Conservation (phyloP, 2,888 invertebrate species). For the Nymphalis polychloros region DNA sequence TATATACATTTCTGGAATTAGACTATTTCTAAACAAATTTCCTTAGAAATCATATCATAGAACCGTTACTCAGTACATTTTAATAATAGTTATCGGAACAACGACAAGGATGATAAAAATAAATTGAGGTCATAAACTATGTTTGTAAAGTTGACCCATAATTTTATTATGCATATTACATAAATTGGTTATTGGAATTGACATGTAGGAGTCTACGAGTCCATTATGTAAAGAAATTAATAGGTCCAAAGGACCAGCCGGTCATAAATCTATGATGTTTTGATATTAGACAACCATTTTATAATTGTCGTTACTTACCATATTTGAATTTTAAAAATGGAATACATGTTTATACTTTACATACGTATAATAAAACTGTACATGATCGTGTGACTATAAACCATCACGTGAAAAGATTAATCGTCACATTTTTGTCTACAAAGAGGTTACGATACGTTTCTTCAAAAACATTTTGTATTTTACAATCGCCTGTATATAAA, state of each 20-base stretch:
- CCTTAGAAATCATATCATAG: not conserved
- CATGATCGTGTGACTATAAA: constrained; percentile 12
- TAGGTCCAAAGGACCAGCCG: constrained; percentile 33
- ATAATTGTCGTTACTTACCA: constrained; percentile 26
- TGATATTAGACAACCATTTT: constrained; percentile 26
- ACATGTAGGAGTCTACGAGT: constrained; percentile 36
- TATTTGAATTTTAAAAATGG: not conserved
- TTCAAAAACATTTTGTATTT: no score
- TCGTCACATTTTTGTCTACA: not conserved
- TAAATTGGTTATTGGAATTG: constrained; percentile 30
- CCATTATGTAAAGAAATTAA: constrained; percentile 38
- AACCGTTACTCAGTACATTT: not conserved
- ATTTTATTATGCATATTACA: constrained; percentile 31
- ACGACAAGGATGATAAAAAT: constrained; percentile 7
- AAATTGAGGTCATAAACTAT: constrained; percentile 45
- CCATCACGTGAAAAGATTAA: not conserved
- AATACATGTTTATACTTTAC: not conserved
- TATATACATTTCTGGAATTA: no score
- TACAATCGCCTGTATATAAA: no score
- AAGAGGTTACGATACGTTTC: no score
- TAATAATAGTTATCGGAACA: not conserved
- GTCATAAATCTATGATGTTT: constrained; percentile 39
- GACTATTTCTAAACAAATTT: no score
- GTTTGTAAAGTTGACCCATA: constrained; percentile 39
- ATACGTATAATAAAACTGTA: constrained; percentile 16